Evolutionary conservation across 2,888 invertebrate species (phyloP), one percentile per base, ranked within the genome.

Genomic region (Drosophila meridionalis): DNA sequence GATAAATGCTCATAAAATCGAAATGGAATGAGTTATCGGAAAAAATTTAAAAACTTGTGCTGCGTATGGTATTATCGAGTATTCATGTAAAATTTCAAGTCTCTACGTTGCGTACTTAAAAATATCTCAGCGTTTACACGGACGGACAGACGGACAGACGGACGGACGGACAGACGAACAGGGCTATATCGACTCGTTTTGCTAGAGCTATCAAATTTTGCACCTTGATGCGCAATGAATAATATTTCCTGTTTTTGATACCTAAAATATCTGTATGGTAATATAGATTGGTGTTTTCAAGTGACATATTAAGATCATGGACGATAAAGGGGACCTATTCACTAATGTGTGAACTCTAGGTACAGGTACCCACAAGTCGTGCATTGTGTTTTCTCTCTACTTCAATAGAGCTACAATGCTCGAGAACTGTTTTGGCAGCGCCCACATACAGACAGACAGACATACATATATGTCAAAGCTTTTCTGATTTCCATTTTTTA

Each of bases 401-500:
- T 11, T 34, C 36, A 28, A 14, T 55, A 28, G 55, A 55, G 20
- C n/a, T 26, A 50, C 12, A 38, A 48, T 58, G 56, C 26, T 53
- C 32, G 26, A 14, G 28, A 40, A 55, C 43, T 65, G 57, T 67
- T 68, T 63, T 69, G 79, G 66, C 55, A 47, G 66, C 55, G 61
- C 63, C 74, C 47, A 74, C 50, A 68, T 69, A 43, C n/a, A 47
- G 3, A 45, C 12, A 26, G 20, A 20, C 20, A 20, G 20, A 20
- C 20, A 20, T 9, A 20, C 43, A 8, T 55, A 60, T 57, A 63
- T 52, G 65, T 66, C 20, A 50, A 28, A 8, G 63, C 69, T 86
- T 86, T 85, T 83, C 87, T 77, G 67, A 69, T 64, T 80, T 58
- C 73, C 82, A 71, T 72, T 82, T 77, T 53, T 57, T 69, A 61